phyloP scores from a whole-genome alignment of 2,113 vertebrate genomes.

The Pao palembangensis region DNA sequence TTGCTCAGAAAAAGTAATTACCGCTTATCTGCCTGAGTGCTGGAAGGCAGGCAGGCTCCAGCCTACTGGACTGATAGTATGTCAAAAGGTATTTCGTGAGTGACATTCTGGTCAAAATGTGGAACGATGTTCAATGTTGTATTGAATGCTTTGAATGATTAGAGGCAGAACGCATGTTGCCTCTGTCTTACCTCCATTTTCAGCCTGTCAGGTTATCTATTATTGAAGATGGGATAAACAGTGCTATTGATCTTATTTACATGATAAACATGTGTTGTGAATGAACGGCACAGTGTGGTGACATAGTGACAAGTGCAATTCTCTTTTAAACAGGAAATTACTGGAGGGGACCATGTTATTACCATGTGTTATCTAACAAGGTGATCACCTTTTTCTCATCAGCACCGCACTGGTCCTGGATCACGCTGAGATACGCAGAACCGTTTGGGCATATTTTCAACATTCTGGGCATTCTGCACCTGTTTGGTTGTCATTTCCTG shows the following conservation, averaged over 20 bases:
- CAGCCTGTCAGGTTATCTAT: constrained; percentile 11
- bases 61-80: constrained; percentile 37
- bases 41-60: constrained; percentile 13
- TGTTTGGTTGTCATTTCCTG: too few species aligned
- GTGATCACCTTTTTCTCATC: too few species aligned
- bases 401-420: too few species aligned
- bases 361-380: too few species aligned
- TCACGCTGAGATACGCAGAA: too few species aligned
- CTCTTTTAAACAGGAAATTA: too few species aligned
- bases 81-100: constrained; percentile 28
- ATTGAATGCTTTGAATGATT: constrained; percentile 33
- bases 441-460: too few species aligned
- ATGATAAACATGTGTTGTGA: constrained; percentile 10
- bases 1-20: constrained; percentile 66
- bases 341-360: too few species aligned
- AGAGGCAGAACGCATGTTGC: constrained; percentile 8
- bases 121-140: constrained; percentile 11
- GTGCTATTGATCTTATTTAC: constrained; percentile 18
- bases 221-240: constrained; percentile 16
- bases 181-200: constrained; percentile 21
- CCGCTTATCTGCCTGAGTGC: constrained; percentile 59
- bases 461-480: too few species aligned
- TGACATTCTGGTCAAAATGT: constrained; percentile 10
- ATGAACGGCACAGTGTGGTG: constrained; percentile 1
- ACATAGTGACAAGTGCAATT: too few species aligned